Percentiles rank a stretch among this genome's conserved stretches.
phyloP scores from a whole-genome alignment of 2,888 invertebrate genomes.

The Agapostemon virescens region DNA sequence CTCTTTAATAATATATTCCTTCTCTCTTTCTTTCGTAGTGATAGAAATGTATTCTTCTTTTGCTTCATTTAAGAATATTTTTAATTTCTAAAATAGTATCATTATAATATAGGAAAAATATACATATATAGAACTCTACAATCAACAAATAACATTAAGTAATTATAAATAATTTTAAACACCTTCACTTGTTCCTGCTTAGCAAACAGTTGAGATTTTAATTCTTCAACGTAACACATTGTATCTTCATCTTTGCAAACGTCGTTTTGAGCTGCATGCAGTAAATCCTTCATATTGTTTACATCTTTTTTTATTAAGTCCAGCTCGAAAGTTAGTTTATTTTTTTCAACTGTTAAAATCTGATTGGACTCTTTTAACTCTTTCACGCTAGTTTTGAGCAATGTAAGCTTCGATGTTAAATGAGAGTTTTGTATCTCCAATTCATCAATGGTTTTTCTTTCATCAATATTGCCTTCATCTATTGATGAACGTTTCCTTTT shows the following conservation, averaged over 20 bases:
- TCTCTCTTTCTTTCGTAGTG: constrained; percentile 62
- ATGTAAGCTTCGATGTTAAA: constrained; percentile 66
- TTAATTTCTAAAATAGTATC: constrained; percentile 68
- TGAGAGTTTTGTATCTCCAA: constrained; percentile 69
- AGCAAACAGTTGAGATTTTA: constrained; percentile 66
- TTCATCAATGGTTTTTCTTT: constrained; percentile 53
- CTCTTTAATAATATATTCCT: constrained; percentile 65
- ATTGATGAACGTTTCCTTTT: constrained; percentile 64
- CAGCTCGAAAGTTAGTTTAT: constrained; percentile 69
- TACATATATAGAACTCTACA: neutral
- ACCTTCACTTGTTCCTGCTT: constrained; percentile 74
- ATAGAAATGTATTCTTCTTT: constrained; percentile 76
- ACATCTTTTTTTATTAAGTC: constrained; percentile 69
- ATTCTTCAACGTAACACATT: constrained; percentile 64
- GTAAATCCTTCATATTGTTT: constrained; percentile 64
- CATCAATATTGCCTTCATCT: constrained; percentile 34
- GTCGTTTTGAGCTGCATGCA: constrained; percentile 67
- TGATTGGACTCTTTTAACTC: constrained; percentile 68
- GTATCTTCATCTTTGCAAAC: constrained; percentile 55
- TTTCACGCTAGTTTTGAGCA: constrained; percentile 65
- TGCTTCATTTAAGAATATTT: constrained; percentile 75
- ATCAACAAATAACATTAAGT: neutral
- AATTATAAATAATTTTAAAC: constrained; percentile 13
- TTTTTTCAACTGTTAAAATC: constrained; percentile 66
- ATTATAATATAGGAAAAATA: constrained; percentile 12